phyloP scores from a whole-genome alignment of 2,113 vertebrate species.

The Cairina moschata region DNA sequence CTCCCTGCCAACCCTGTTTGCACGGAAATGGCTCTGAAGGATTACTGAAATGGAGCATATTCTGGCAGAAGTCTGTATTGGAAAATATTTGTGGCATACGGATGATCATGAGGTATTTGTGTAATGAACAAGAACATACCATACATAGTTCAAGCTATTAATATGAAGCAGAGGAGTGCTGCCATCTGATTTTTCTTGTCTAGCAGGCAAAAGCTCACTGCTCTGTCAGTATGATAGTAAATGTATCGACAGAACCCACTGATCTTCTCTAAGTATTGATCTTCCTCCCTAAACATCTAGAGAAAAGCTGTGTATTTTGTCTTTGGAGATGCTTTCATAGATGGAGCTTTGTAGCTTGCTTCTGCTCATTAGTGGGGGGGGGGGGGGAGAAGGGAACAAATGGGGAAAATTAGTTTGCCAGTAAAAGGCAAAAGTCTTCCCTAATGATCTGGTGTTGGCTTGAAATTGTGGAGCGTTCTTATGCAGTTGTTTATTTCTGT shows the following conservation, averaged over 20 bases:
- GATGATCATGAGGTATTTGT: slow-evolving; percentile 19
- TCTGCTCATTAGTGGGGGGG: neutral
- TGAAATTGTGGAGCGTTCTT: neutral
- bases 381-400: slow-evolving; percentile 5
- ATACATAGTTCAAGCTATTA: neutral
- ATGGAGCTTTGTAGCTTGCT: neutral
- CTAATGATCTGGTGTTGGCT: neutral
- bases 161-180: neutral
- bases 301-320: neutral
- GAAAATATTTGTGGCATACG: slow-evolving; percentile 26
- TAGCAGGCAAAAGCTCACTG: neutral
- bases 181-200: neutral
- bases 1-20: neutral
- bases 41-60: neutral
- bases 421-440: slow-evolving; percentile 22
- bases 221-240: neutral
- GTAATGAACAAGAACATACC: neutral
- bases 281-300: neutral
- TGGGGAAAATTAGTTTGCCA: slow-evolving; percentile 5
- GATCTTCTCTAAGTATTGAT: neutral
- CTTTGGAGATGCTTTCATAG: neutral
- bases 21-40: neutral
- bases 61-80: slow-evolving; percentile 7
- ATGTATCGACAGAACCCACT: neutral
- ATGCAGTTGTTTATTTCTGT: neutral